Evolutionary conservation across 2,797 vertebrate species (phyloP).

Genomic region (Sebastes iracundus): DNA sequence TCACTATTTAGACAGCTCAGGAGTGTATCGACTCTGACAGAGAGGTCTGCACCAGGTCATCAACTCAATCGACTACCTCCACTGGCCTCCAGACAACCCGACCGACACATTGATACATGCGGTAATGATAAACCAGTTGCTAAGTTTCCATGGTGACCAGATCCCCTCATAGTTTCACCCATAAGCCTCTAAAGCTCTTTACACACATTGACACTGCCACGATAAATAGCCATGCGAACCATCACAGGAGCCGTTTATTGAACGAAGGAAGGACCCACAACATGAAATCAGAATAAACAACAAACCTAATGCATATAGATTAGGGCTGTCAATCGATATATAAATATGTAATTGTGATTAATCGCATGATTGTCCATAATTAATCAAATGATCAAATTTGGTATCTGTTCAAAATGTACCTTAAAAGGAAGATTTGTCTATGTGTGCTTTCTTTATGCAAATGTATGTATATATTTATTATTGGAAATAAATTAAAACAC

Average conservation of each 20-base stretch:
- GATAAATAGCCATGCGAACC: not conserved
- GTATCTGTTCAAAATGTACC: too few relatives aligned
- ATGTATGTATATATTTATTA: too few relatives aligned
- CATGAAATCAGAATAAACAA: not conserved
- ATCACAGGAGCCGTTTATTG: not conserved
- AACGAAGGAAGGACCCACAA: not conserved
- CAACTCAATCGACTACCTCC: not conserved
- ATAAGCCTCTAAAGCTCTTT: not conserved
- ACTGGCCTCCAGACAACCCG: not conserved
- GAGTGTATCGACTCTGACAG: not conserved
- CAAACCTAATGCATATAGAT: not conserved
- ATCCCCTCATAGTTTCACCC: slow-evolving; percentile 7
- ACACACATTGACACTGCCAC: not conserved
- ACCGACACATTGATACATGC: not conserved
- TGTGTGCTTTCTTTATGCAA: too few relatives aligned
- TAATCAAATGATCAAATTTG: too few relatives aligned
- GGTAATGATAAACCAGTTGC: not conserved
- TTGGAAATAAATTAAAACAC: too few relatives aligned
- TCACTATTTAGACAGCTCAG: not conserved
- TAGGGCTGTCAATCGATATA: too few relatives aligned
- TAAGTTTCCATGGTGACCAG: slow-evolving; percentile 34
- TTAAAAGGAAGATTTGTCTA: too few relatives aligned
- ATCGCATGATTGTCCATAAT: fast-evolving
- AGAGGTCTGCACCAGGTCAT: slow-evolving; percentile 11
- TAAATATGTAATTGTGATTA: too few relatives aligned